A percentile compares a stretch with the other conserved stretches of the same genome.
Conservation (phyloP, 1,140 invertebrate genomes). For the Drosophila pseudoananassae region DNA sequence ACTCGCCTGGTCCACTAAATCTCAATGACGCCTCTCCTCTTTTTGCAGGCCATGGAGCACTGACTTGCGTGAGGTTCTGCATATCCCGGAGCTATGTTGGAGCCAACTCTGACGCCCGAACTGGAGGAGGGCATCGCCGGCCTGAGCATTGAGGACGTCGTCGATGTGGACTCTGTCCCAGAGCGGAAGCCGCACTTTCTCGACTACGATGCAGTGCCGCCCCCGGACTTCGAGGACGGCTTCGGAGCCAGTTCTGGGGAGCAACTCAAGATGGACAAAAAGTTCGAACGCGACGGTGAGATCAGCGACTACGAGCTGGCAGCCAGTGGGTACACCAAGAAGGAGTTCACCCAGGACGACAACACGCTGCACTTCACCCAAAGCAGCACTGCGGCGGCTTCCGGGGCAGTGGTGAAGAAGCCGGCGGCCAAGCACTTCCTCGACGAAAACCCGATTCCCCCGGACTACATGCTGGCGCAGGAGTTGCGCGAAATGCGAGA, state of each 20-base stretch:
- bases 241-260: slow-evolving; percentile 57
- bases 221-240: slow-evolving; percentile 85
- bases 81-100: slow-evolving; percentile 48
- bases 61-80: slow-evolving; percentile 26
- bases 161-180: slow-evolving; percentile 72
- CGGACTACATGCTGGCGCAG: slow-evolving; percentile 79
- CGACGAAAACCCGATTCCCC: slow-evolving; percentile 83
- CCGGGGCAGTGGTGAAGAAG: slow-evolving; percentile 34
- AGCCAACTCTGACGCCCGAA: slow-evolving; percentile 53
- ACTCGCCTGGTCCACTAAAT: slow-evolving; percentile 26
- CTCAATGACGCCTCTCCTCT: slow-evolving; percentile 13
- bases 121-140: slow-evolving; percentile 45
- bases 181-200: slow-evolving; percentile 86
- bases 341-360: slow-evolving; percentile 82
- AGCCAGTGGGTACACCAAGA: slow-evolving; percentile 82
- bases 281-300: slow-evolving; percentile 81
- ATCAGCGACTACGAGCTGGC: slow-evolving; percentile 82
- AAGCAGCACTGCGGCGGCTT: slow-evolving; percentile 19
- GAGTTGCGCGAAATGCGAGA: slow-evolving; percentile 75
- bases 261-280: slow-evolving; percentile 81
- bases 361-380: slow-evolving; percentile 77
- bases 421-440: slow-evolving; percentile 76
- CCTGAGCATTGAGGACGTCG: slow-evolving; percentile 51
- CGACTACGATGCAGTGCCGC: slow-evolving; percentile 86
- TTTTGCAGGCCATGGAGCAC: slow-evolving; percentile 64